Conservation (phyloP, 2,888 invertebrate species). For the Dascillus cervinus region DNA sequence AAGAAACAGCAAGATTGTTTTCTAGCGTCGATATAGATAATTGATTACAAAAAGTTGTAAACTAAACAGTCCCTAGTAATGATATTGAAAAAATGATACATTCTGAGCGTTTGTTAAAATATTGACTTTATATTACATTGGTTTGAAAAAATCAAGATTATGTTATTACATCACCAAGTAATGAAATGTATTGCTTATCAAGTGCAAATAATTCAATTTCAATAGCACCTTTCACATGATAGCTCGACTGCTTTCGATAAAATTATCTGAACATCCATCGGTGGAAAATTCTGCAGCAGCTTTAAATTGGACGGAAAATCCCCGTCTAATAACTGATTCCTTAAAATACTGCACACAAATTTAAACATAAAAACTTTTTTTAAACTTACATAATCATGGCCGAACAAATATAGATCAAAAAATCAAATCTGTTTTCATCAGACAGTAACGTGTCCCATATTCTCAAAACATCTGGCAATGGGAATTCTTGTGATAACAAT, state of each 20-base stretch:
- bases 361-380: conserved; percentile 4
- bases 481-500: conserved; percentile 93
- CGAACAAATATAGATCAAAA: conserved; percentile 87
- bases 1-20: too few species aligned
- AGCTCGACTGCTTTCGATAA: conserved; percentile 69
- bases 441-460: conserved; percentile 97
- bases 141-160: too few species aligned
- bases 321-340: conserved; percentile 72
- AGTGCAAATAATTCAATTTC: too few species aligned
- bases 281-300: conserved; percentile 85
- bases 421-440: conserved; percentile 81
- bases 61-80: too few species aligned
- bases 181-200: too few species aligned
- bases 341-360: conserved; percentile 57
- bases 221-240: conserved; percentile 32
- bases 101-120: too few species aligned
- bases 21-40: too few species aligned
- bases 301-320: conserved; percentile 95
- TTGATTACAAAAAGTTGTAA: too few species aligned
- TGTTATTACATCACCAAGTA: too few species aligned
- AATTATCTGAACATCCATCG: conserved; percentile 79
- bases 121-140: too few species aligned
- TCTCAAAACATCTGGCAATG: conserved; percentile 91
- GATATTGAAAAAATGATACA: too few species aligned
- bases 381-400: conserved; percentile 92